Conservation (phyloP, 1,140 invertebrate genomes). For the Elymnias hypermnestra region DNA sequence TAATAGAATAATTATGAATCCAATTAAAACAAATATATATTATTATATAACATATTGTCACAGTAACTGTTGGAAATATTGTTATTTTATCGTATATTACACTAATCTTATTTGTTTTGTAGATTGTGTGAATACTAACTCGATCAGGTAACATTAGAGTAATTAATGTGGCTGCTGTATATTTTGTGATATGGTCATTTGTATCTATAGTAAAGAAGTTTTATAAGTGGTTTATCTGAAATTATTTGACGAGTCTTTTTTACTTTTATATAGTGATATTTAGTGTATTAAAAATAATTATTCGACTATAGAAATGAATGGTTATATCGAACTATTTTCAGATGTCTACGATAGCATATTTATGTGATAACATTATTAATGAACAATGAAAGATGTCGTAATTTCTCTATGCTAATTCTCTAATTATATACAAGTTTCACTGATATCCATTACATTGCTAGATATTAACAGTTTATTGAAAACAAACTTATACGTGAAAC, state of each 20-base stretch:
- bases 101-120: background rate
- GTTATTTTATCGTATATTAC: background rate
- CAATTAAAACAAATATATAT: background rate
- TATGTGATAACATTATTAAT: background rate
- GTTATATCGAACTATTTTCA: slow-evolving; percentile 9
- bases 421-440: too few species aligned
- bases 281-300: background rate
- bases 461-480: too few species aligned
- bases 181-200: background rate
- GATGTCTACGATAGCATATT: background rate
- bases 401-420: too few species aligned
- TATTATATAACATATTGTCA: too few species aligned
- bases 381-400: background rate
- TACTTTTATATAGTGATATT: too few species aligned
- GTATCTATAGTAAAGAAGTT: background rate
- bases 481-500: too few species aligned
- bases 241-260: too few species aligned
- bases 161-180: background rate
- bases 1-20: slow-evolving; percentile 45
- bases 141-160: too few species aligned
- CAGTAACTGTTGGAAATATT: too few species aligned
- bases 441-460: too few species aligned
- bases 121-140: slow-evolving; percentile 1
- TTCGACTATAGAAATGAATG: background rate
- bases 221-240: too few species aligned